phyloP scores from a whole-genome alignment of 1,140 invertebrate species.

The Neotoxoptera formosana region DNA sequence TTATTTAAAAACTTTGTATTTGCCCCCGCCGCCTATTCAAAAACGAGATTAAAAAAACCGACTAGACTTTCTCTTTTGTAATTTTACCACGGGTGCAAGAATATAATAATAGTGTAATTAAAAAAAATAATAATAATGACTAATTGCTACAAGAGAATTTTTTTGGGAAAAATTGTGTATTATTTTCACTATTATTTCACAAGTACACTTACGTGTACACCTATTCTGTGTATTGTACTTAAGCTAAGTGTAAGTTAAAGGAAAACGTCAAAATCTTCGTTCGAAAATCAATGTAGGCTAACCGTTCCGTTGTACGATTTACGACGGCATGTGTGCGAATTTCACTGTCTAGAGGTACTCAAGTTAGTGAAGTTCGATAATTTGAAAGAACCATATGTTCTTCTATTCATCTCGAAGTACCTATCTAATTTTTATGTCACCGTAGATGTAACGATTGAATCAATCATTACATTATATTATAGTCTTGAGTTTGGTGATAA shows the following conservation, averaged over 20 bases:
- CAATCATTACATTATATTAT: background rate
- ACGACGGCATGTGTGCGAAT: background rate
- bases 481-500: background rate
- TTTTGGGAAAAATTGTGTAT: background rate
- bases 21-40: conserved; percentile 22
- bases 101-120: background rate
- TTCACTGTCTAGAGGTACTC: background rate
- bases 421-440: background rate
- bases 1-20: conserved; percentile 36
- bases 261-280: background rate
- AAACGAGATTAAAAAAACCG: conserved; percentile 32
- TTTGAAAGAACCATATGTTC: background rate
- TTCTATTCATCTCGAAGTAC: background rate
- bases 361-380: background rate
- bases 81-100: background rate
- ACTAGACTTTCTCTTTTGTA: conserved; percentile 35
- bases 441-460: background rate
- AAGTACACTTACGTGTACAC: background rate
- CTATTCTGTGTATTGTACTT: background rate
- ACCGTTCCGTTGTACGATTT: background rate
- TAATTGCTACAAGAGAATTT: background rate
- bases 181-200: background rate
- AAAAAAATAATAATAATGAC: conserved; percentile 2
- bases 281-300: background rate
- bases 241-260: background rate